A percentile compares a stretch with the other conserved stretches of the same genome.
Evolutionary conservation across 2,797 vertebrate genomes (phyloP).

Genomic region (Siniperca obscura): DNA sequence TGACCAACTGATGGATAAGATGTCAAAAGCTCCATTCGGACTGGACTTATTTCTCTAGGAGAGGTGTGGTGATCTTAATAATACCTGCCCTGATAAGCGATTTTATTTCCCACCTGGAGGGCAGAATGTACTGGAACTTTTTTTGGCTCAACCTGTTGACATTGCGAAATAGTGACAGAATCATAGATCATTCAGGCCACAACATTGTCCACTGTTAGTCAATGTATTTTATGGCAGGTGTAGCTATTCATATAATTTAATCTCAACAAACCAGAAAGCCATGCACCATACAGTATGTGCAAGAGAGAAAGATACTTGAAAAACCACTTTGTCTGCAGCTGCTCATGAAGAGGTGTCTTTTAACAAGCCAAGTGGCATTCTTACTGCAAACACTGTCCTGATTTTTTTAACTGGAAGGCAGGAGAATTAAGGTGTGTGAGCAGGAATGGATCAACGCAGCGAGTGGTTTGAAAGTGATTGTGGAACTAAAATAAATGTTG

Average conservation of each 20-base stretch:
- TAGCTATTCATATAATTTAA: background rate
- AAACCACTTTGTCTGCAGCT: conserved; percentile 54
- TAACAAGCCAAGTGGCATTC: conserved; percentile 73
- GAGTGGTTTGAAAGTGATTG: conserved; percentile 75
- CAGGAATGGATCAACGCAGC: conserved; percentile 65
- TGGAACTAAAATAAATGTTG: conserved; percentile 44
- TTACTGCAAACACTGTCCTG: conserved; percentile 26
- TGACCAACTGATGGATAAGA: background rate
- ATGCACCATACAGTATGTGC: background rate
- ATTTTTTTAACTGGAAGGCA: conserved; percentile 73
- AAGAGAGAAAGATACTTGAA: conserved; percentile 55
- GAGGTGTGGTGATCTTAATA: background rate
- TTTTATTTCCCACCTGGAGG: background rate
- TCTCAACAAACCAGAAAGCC: background rate
- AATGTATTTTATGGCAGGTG: background rate
- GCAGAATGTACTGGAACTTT: background rate
- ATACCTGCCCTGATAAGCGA: background rate
- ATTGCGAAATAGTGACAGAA: background rate
- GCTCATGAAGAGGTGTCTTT: conserved; percentile 8
- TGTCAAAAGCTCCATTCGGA: background rate
- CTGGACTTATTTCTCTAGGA: background rate
- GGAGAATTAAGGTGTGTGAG: conserved; percentile 59
- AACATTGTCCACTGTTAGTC: background rate
- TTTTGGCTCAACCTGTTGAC: background rate
- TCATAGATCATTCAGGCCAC: background rate